These are phyloP conservation scores for Mystacornis crossleyi DNA, from an alignment of 2,113 vertebrate genomes.

Conservation along the genomic window DNA sequence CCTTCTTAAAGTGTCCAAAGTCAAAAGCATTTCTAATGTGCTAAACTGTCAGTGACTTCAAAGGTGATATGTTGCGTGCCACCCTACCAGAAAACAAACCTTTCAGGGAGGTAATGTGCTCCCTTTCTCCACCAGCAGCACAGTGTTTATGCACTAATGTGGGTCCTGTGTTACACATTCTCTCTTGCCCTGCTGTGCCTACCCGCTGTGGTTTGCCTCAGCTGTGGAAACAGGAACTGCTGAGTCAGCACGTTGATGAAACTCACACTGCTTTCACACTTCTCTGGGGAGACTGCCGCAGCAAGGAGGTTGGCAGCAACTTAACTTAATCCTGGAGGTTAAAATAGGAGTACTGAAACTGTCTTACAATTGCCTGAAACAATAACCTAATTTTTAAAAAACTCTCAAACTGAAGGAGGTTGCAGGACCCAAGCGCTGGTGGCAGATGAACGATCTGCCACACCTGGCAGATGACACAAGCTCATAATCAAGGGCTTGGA, in stretches of 20 bases:
- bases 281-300: neutral
- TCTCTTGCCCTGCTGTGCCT: neutral
- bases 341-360: neutral
- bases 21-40: neutral
- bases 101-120: neutral
- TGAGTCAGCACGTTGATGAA: neutral
- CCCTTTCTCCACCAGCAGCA: neutral
- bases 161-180: neutral
- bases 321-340: neutral
- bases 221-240: conserved; percentile 65
- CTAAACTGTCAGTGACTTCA: neutral
- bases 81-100: neutral
- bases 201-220: neutral
- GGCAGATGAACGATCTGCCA: neutral
- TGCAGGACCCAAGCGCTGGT: neutral
- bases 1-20: neutral
- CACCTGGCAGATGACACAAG: neutral
- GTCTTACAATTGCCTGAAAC: neutral
- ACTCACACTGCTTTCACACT: neutral
- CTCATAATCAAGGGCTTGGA: neutral
- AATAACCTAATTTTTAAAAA: neutral
- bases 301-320: neutral
- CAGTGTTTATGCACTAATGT: neutral
- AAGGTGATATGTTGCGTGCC: neutral
- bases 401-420: neutral